Conservation (phyloP, 2,888 invertebrate genomes). For the Philonicus albiceps region DNA sequence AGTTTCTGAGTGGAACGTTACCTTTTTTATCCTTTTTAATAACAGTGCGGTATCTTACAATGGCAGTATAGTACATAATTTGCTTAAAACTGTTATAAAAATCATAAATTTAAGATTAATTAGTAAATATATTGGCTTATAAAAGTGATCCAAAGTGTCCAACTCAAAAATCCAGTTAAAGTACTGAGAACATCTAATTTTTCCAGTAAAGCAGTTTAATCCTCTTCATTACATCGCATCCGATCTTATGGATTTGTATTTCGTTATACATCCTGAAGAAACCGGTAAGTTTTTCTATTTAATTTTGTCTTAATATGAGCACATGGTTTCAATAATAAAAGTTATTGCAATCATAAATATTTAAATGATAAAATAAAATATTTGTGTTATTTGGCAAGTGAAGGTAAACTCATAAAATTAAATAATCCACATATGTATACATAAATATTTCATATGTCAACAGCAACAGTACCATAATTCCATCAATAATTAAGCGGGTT, state of each 20-base stretch:
- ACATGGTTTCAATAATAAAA: not conserved
- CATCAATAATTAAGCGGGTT: not conserved
- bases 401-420: not conserved
- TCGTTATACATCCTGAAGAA: not conserved
- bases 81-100: not conserved
- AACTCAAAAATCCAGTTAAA: not conserved
- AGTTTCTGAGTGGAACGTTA: too few relatives aligned
- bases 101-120: not conserved
- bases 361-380: not conserved
- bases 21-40: too few relatives aligned
- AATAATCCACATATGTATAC: not conserved
- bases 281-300: not conserved
- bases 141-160: not conserved
- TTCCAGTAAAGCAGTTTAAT: not conserved
- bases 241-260: not conserved
- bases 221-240: not conserved
- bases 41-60: not conserved
- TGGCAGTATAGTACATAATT: not conserved
- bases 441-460: not conserved
- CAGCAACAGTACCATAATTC: not conserved
- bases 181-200: not conserved
- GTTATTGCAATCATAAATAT: not conserved
- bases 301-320: not conserved
- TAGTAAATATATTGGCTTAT: not conserved
- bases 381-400: not conserved